Evolutionary conservation across 2,888 invertebrate species (phyloP).

Genomic region (Vannuccia rotundouncinata): DNA sequence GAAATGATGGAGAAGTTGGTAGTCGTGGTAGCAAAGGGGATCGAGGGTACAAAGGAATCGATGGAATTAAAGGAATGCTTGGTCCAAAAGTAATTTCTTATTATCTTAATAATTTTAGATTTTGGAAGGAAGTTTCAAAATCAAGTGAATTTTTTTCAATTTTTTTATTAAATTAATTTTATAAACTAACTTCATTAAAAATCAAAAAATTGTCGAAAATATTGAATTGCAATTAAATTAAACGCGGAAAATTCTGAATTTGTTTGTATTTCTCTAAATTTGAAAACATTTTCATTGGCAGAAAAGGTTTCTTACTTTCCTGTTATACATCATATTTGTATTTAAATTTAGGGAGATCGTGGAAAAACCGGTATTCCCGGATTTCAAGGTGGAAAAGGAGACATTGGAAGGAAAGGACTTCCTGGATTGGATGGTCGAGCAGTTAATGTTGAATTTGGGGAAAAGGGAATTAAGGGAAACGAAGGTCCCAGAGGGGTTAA

Average conservation of each 20-base stretch:
- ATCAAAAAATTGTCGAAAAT: too few relatives aligned
- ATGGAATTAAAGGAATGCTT: background rate
- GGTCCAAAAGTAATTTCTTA: background rate
- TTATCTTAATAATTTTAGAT: too few relatives aligned
- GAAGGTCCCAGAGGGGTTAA: conserved; percentile 15
- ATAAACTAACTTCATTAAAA: too few relatives aligned
- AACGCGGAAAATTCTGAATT: too few relatives aligned
- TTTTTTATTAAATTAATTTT: too few relatives aligned
- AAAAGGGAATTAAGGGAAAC: conserved; percentile 13
- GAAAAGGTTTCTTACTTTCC: too few relatives aligned
- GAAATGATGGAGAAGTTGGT: background rate
- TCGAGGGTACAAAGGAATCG: background rate
- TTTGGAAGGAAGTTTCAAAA: too few relatives aligned
- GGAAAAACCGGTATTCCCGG: conserved; percentile 22
- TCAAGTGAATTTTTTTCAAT: too few relatives aligned
- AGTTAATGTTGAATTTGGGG: background rate
- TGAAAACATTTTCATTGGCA: too few relatives aligned
- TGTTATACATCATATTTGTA: background rate
- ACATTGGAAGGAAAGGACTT: background rate
- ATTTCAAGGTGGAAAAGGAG: conserved; percentile 20
- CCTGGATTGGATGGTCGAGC: conserved; percentile 29
- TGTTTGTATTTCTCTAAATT: too few relatives aligned
- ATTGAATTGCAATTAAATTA: too few relatives aligned
- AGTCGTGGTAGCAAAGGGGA: background rate
- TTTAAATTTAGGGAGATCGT: background rate